These are phyloP conservation scores for Melanitta fusca DNA, from an alignment of 2,797 vertebrate species.

Conservation along the genomic window DNA sequence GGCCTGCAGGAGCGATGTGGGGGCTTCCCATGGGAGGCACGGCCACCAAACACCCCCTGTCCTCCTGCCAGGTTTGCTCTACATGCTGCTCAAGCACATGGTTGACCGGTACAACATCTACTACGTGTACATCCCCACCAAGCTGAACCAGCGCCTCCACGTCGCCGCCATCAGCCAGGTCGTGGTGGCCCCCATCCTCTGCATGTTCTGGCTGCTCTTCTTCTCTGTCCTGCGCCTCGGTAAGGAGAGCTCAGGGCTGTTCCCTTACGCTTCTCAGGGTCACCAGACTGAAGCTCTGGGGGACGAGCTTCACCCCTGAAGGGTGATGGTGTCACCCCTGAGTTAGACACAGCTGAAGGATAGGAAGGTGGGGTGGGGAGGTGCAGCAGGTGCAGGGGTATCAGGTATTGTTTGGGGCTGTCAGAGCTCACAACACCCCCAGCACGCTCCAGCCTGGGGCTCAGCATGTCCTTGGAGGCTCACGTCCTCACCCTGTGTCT, in stretches of 20 bases:
- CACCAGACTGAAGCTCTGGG: neutral
- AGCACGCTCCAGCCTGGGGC: neutral
- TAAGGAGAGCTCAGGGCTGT: constrained; percentile 63
- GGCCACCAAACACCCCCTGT: neutral
- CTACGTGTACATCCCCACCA: constrained; percentile 95
- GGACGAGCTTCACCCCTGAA: neutral
- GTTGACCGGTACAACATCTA: constrained; percentile 98
- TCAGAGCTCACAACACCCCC: neutral
- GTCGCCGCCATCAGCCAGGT: constrained; percentile 91
- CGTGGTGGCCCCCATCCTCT: constrained; percentile 90
- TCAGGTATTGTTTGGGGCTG: neutral
- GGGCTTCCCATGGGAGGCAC: neutral
- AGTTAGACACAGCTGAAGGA: neutral
- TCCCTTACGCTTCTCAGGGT: fast-evolving
- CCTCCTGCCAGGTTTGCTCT: constrained; percentile 86
- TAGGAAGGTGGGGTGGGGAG: neutral
- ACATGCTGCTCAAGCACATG: constrained; percentile 94
- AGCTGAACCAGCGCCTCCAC: constrained; percentile 92
- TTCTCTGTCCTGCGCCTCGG: constrained; percentile 94
- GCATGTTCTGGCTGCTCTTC: constrained; percentile 98
- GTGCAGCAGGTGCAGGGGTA: neutral
- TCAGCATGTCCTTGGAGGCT: neutral
- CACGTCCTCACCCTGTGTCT: constrained; percentile 29
- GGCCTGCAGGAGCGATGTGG: neutral
- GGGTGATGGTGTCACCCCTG: neutral